Conservation (phyloP, 2,888 invertebrate genomes). For the Archips xylosteana region DNA sequence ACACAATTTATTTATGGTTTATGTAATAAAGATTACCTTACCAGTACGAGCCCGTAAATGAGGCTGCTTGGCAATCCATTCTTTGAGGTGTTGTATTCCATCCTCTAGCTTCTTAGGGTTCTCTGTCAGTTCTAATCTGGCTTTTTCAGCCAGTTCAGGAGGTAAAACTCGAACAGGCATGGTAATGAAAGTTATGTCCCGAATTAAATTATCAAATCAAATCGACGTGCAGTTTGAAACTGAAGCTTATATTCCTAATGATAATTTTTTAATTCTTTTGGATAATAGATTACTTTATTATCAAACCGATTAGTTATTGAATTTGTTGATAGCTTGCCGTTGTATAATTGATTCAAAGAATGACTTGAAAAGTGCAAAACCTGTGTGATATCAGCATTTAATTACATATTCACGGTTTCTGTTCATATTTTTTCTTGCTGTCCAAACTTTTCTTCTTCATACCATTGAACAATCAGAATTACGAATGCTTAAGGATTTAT, state of each 20-base stretch:
- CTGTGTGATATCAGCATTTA: background rate
- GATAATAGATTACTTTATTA: conserved; percentile 1
- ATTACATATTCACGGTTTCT: background rate
- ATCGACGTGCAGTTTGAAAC: background rate
- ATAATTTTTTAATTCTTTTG: conserved; percentile 8
- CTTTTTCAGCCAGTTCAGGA: conserved; percentile 70
- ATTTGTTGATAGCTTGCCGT: background rate
- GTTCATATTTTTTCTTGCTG: too few relatives aligned
- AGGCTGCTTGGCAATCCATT: conserved; percentile 85
- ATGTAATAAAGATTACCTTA: conserved; percentile 42
- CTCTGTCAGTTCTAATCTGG: conserved; percentile 82
- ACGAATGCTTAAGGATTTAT: too few relatives aligned
- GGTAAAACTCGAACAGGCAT: conserved; percentile 65
- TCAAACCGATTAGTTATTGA: conserved; percentile 14
- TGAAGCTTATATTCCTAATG: background rate
- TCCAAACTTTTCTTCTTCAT: too few relatives aligned
- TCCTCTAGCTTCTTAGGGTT: conserved; percentile 73
- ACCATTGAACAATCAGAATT: background rate
- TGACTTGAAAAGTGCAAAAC: background rate
- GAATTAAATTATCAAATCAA: conserved; percentile 3
- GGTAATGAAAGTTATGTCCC: conserved; percentile 25
- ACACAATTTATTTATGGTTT: background rate
- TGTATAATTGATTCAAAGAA: background rate
- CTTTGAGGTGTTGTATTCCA: conserved; percentile 80
- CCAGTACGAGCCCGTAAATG: conserved; percentile 78